Conservation (phyloP, 2,113 vertebrate species). For the Cacatua alba region DNA sequence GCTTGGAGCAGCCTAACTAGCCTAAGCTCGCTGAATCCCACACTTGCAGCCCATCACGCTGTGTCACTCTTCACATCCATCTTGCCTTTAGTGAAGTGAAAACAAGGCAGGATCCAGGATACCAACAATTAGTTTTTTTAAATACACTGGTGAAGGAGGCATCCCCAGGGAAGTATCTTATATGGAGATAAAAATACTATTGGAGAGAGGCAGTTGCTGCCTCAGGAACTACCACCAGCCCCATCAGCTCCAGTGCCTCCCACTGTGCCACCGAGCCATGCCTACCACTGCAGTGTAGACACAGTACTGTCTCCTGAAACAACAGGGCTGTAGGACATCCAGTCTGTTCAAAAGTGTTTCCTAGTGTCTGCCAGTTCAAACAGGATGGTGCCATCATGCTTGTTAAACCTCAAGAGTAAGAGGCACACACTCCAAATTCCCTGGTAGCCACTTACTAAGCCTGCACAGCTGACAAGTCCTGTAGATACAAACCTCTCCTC, state of each 20-base stretch:
- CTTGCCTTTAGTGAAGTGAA: not conserved
- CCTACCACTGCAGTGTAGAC: not conserved
- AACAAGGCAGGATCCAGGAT: not conserved
- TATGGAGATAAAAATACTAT: not conserved
- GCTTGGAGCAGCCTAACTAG: not conserved
- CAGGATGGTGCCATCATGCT: too few species aligned
- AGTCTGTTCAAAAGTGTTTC: not conserved
- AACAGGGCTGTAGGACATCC: not conserved
- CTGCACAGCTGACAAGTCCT: fast-evolving
- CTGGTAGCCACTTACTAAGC: not conserved
- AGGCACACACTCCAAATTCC: fast-evolving
- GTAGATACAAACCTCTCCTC: not conserved
- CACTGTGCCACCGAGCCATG: not conserved
- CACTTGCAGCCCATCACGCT: not conserved
- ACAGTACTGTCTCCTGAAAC: not conserved
- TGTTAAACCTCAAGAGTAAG: not conserved
- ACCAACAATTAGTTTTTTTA: not conserved
- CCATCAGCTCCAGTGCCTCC: not conserved
- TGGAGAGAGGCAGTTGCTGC: not conserved
- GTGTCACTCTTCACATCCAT: not conserved
- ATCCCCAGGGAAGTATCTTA: not conserved
- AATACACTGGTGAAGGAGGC: not conserved
- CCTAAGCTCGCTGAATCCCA: not conserved
- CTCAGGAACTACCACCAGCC: not conserved
- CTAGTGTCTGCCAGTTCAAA: not conserved